Percentiles rank a stretch among this genome's conserved stretches.
phyloP scores from a whole-genome alignment of 1,140 invertebrate genomes.

The Campodea augens region DNA sequence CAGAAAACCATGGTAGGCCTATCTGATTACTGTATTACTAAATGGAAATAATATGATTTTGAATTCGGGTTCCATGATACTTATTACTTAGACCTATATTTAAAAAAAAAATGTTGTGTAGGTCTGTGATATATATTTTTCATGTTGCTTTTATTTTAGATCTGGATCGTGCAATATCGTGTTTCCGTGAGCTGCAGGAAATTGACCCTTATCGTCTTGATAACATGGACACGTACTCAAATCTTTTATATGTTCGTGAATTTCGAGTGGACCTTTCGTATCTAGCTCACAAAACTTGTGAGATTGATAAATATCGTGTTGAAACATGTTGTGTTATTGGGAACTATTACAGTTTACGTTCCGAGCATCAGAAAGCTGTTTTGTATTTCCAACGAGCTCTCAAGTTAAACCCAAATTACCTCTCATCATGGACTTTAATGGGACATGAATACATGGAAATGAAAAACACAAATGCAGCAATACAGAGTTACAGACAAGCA shows the following conservation, averaged over 20 bases:
- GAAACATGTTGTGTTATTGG: slow-evolving; percentile 98
- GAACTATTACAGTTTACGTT: slow-evolving; percentile 92
- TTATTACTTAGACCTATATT: no score
- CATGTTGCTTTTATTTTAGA: slow-evolving; percentile 35
- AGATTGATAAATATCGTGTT: slow-evolving; percentile 90
- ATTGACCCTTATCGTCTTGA: slow-evolving; percentile 83
- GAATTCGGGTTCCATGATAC: background rate
- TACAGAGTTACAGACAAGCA: slow-evolving; percentile 90
- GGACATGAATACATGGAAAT: slow-evolving; percentile 99
- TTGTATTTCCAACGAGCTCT: slow-evolving; percentile 90
- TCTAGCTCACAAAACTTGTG: slow-evolving; percentile 78
- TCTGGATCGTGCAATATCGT: slow-evolving; percentile 68
- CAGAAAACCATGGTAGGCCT: no score
- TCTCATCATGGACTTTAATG: slow-evolving; percentile 93
- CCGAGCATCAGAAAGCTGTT: slow-evolving; percentile 91
- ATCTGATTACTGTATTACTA: no score
- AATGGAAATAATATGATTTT: background rate
- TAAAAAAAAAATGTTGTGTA: no score
- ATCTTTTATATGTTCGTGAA: slow-evolving; percentile 86
- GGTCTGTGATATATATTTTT: no score
- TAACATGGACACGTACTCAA: slow-evolving; percentile 93
- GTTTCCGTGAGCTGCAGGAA: slow-evolving; percentile 60
- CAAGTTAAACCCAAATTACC: slow-evolving; percentile 81
- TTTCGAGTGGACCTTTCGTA: slow-evolving; percentile 78
- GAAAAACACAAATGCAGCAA: slow-evolving; percentile 93